A percentile compares a stretch with the other conserved stretches of the same genome.
Evolutionary conservation across 2,797 vertebrate genomes (phyloP).

Genomic region (Jordanella pulchra): DNA sequence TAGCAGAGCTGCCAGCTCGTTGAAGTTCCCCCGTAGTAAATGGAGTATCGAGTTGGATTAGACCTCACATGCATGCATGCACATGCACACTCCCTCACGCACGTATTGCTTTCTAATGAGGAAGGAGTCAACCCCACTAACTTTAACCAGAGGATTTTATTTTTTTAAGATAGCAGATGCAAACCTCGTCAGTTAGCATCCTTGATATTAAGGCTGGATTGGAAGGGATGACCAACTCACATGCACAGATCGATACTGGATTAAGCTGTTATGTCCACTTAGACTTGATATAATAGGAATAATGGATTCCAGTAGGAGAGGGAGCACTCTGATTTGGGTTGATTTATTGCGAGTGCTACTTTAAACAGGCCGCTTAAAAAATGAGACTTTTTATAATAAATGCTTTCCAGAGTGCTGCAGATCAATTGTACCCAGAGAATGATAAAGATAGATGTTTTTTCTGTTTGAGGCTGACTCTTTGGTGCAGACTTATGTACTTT

Average conservation of each 20-base stretch:
- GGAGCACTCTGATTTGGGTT: slow-evolving; percentile 50
- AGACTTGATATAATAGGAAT: slow-evolving; percentile 68
- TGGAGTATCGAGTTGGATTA: slow-evolving; percentile 73
- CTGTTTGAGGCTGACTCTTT: slow-evolving; percentile 41
- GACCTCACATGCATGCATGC: slow-evolving; percentile 38
- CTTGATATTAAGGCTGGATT: slow-evolving; percentile 35
- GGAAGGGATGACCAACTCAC: slow-evolving; percentile 51
- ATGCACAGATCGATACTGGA: slow-evolving; percentile 64
- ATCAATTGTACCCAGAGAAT: slow-evolving; percentile 77
- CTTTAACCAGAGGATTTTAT: slow-evolving; percentile 51
- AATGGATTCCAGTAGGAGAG: slow-evolving; percentile 63
- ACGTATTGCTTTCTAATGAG: slow-evolving; percentile 58
- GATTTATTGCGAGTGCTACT: slow-evolving; percentile 78
- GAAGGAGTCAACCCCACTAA: slow-evolving; percentile 29
- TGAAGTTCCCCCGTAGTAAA: slow-evolving; percentile 67
- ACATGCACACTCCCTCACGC: slow-evolving; percentile 8
- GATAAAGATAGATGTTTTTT: slow-evolving; percentile 69
- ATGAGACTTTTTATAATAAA: slow-evolving; percentile 81
- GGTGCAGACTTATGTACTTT: slow-evolving; percentile 58
- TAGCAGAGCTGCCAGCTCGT: slow-evolving; percentile 68
- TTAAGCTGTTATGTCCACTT: slow-evolving; percentile 74
- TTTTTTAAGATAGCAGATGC: slow-evolving; percentile 46
- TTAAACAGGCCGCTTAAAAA: slow-evolving; percentile 77
- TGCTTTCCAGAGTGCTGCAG: slow-evolving; percentile 77
- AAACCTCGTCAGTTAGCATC: slow-evolving; percentile 29